These are phyloP conservation scores for Brachyptera risi DNA, from an alignment of 2,888 invertebrate species.

Conservation along the genomic window DNA sequence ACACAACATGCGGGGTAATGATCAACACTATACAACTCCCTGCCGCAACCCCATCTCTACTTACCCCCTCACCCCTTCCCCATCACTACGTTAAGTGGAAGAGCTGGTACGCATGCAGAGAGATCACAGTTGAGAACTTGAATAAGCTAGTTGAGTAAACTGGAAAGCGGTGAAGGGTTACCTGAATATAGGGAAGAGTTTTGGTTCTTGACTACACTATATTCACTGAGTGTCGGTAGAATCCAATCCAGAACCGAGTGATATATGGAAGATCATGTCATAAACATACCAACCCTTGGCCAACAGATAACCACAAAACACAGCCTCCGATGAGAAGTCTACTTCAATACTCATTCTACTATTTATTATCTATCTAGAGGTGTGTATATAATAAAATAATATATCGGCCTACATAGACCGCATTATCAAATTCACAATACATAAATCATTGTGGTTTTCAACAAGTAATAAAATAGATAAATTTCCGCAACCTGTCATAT, in stretches of 20 bases:
- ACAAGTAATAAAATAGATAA: background rate
- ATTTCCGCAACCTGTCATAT: background rate
- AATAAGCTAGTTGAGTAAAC: slow-evolving; percentile 1
- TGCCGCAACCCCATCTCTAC: too few species aligned
- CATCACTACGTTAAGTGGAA: too few species aligned
- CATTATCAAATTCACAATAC: slow-evolving; percentile 12
- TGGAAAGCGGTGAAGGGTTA: background rate
- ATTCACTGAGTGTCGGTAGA: background rate
- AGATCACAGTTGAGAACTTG: background rate
- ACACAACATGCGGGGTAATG: too few species aligned
- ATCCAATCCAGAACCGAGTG: background rate
- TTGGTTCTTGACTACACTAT: background rate
- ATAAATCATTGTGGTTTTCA: background rate
- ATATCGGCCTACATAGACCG: too few species aligned
- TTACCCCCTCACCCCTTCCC: too few species aligned
- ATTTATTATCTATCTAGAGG: too few species aligned
- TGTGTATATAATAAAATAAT: too few species aligned
- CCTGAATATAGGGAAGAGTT: background rate
- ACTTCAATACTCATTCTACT: too few species aligned
- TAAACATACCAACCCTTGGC: background rate
- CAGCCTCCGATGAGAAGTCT: background rate
- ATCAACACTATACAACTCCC: too few species aligned
- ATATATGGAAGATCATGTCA: background rate
- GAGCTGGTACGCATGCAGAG: too few species aligned
- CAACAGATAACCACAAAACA: background rate